These are phyloP conservation scores for Syngnathus rostellatus DNA, from an alignment of 2,797 vertebrate species.

Conservation along the genomic window DNA sequence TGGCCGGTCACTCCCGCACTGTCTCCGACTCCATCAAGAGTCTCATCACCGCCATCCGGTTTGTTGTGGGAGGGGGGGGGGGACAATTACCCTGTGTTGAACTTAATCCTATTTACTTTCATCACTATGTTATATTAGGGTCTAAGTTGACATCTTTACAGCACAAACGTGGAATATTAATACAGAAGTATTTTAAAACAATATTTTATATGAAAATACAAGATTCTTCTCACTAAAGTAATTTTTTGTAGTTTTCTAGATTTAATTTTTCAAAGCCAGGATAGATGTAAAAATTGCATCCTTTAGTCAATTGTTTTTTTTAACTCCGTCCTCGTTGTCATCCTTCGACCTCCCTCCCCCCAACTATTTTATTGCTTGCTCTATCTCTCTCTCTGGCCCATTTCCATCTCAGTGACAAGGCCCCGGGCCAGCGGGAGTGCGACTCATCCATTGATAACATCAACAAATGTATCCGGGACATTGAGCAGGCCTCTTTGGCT, in stretches of 20 bases:
- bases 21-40: conserved; percentile 98
- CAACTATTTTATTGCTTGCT: conserved; percentile 19
- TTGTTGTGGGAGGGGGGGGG: conserved; percentile 2
- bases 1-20: conserved; percentile 92
- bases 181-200: no score
- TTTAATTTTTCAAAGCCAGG: no score
- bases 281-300: no score
- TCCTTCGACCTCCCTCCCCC: conserved; percentile 7
- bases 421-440: conserved; percentile 95
- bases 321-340: neutral
- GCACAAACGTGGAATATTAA: no score
- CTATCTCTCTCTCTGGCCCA: conserved; percentile 8
- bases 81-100: neutral
- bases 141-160: no score
- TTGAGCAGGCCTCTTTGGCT: conserved; percentile 93
- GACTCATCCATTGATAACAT: conserved; percentile 95
- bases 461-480: conserved; percentile 93
- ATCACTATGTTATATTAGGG: neutral
- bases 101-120: neutral
- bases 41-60: conserved; percentile 98
- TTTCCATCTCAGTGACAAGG: conserved; percentile 83
- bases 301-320: no score
- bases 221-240: no score
- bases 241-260: no score
- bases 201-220: no score